These are phyloP conservation scores for Drosophila cognata DNA, from an alignment of 2,888 invertebrate species.

Conservation along the genomic window DNA sequence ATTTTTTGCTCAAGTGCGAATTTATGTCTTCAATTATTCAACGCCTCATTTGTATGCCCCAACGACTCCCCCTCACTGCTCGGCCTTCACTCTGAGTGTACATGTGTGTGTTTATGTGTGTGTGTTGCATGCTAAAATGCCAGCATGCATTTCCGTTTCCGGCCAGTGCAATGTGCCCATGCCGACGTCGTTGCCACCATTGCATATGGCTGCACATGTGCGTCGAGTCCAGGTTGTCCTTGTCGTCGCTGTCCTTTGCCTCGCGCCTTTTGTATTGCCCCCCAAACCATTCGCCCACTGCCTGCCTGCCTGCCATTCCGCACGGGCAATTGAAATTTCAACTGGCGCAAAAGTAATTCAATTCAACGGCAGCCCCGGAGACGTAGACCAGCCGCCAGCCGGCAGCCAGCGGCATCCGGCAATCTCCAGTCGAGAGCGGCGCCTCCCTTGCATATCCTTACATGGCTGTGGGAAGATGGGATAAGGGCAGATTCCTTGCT, in stretches of 20 bases:
- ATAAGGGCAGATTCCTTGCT: constrained; percentile 33
- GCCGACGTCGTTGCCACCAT: constrained; percentile 39
- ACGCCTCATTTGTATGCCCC: constrained; percentile 78
- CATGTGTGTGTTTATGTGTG: constrained; percentile 17
- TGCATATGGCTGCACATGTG: constrained; percentile 76
- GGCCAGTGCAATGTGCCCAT: constrained; percentile 60
- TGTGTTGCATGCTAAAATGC: constrained; percentile 69
- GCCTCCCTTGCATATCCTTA: constrained; percentile 59
- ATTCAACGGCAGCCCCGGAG: constrained; percentile 77
- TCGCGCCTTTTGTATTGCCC: constrained; percentile 29
- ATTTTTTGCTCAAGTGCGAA: constrained; percentile 72
- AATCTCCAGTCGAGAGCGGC: constrained; percentile 10
- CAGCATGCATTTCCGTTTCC: constrained; percentile 81
- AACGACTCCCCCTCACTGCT: constrained; percentile 9
- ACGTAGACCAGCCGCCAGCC: constrained; percentile 56
- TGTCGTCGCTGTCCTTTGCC: constrained; percentile 29
- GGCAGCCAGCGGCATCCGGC: constrained; percentile 13
- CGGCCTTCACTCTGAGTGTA: background rate
- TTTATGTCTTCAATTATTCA: constrained; percentile 82
- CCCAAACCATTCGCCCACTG: background rate
- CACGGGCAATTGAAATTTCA: constrained; percentile 77
- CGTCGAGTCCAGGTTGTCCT: constrained; percentile 30
- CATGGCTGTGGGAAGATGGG: constrained; percentile 26
- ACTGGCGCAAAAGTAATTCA: constrained; percentile 81
- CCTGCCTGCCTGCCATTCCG: constrained; percentile 8